phyloP scores from a whole-genome alignment of 2,797 vertebrate genomes.

The Decapterus maruadsi region DNA sequence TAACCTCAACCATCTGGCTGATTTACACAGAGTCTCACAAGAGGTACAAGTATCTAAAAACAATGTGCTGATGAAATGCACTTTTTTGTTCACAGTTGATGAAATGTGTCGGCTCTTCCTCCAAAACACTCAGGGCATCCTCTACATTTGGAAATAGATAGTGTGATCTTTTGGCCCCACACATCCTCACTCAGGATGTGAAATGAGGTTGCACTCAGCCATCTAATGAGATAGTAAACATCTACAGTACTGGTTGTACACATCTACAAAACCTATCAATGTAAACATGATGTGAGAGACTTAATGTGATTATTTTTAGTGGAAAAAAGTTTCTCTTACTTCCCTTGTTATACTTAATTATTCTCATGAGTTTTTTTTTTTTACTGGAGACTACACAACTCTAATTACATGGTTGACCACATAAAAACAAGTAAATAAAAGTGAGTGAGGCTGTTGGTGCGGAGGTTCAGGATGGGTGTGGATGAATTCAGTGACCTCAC shows the following conservation, averaged over 20 bases:
- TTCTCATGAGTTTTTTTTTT: constrained; percentile 15
- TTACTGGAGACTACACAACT: constrained; percentile 21
- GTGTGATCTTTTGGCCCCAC: constrained; percentile 19
- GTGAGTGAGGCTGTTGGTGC: constrained; percentile 29
- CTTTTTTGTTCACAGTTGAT: constrained; percentile 16
- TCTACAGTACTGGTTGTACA: constrained; percentile 7
- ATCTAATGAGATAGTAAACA: constrained; percentile 40
- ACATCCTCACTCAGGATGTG: constrained; percentile 14
- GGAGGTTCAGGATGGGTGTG: constrained; percentile 33
- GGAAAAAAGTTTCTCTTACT: constrained; percentile 22
- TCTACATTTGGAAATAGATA: constrained; percentile 1
- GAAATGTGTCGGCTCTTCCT: constrained; percentile 14
- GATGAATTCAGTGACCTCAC: constrained; percentile 38
- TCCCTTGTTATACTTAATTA: constrained; percentile 40
- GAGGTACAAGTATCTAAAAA: constrained; percentile 78
- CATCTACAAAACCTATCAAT: constrained; percentile 13
- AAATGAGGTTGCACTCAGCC: constrained; percentile 24
- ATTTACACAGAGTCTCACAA: constrained; percentile 84
- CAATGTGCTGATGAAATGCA: constrained; percentile 16
- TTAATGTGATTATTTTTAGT: constrained; percentile 12
- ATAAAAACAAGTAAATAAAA: constrained; percentile 51
- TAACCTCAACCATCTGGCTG: constrained; percentile 89
- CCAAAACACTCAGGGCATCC: constrained; percentile 11
- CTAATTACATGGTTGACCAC: constrained; percentile 69
- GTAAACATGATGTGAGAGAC: background rate